Evolutionary conservation across 2,888 invertebrate genomes (phyloP).

Genomic region (Crossocerus cetratus): DNA sequence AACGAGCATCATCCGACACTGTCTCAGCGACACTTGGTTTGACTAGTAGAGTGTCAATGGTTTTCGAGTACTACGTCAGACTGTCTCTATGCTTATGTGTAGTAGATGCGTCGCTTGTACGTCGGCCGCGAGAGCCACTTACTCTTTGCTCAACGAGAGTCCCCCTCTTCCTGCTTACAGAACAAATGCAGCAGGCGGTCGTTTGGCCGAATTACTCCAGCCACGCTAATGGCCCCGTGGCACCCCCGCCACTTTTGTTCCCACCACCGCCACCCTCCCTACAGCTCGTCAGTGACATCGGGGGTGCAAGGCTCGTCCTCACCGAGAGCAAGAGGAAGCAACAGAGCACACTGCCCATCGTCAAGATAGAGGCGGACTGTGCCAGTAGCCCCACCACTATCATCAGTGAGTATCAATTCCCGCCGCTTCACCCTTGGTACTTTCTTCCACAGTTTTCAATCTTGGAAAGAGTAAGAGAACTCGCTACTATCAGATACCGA

Average conservation of each 20-base stretch:
- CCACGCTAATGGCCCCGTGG: constrained; percentile 74
- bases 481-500: constrained; percentile 5
- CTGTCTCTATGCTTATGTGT: constrained; percentile 2
- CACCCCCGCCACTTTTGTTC: constrained; percentile 75
- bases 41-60: background rate
- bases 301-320: constrained; percentile 82
- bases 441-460: background rate
- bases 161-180: constrained; percentile 67
- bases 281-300: constrained; percentile 79
- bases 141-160: background rate
- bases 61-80: constrained; percentile 3
- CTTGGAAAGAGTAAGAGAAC: too few species aligned
- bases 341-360: constrained; percentile 80
- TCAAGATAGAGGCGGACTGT: constrained; percentile 86
- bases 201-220: constrained; percentile 85
- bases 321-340: constrained; percentile 80
- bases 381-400: constrained; percentile 69
- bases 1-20: background rate
- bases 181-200: constrained; percentile 85
- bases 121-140: background rate
- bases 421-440: too few species aligned
- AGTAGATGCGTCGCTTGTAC: background rate
- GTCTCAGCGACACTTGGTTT: background rate
- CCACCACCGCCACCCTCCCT: constrained; percentile 83
- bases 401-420: constrained; percentile 63